Percentiles rank a stretch among this genome's conserved stretches.
These are phyloP conservation scores for Neoaliturus tenellus DNA, from an alignment of 2,888 invertebrate genomes.

Conservation along the genomic window DNA sequence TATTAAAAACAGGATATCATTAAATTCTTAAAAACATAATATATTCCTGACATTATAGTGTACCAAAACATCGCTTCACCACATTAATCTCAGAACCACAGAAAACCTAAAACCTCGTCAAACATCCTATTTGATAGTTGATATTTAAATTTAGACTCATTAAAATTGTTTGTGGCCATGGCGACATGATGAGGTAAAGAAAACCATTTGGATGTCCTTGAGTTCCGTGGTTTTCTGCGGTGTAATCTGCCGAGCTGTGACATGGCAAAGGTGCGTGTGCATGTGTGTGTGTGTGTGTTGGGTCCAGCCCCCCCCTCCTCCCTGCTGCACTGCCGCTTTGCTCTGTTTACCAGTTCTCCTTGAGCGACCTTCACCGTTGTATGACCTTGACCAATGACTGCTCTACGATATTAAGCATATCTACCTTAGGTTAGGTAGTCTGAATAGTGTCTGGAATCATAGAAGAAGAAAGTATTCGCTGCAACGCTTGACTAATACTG, in stretches of 20 bases:
- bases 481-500: too few relatives aligned
- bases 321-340: not conserved
- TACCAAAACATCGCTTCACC: too few relatives aligned
- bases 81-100: too few relatives aligned
- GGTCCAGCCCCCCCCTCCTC: not conserved
- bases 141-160: not conserved
- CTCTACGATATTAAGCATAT: not conserved
- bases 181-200: not conserved
- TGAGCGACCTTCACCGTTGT: slow-evolving; percentile 14
- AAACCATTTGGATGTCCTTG: not conserved
- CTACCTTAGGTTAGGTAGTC: too few relatives aligned
- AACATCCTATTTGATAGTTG: not conserved
- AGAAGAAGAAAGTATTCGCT: too few relatives aligned
- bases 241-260: not conserved
- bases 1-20: too few relatives aligned
- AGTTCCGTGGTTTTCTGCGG: not conserved
- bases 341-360: slow-evolving; percentile 33
- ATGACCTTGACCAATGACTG: not conserved
- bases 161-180: not conserved
- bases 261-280: not conserved
- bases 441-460: too few relatives aligned
- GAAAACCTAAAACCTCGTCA: too few relatives aligned
- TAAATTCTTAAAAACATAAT: too few relatives aligned
- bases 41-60: too few relatives aligned
- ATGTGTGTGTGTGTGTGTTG: not conserved